Evolutionary conservation across 1,140 invertebrate genomes (phyloP).

Genomic region (Mesaphorura yosii): DNA sequence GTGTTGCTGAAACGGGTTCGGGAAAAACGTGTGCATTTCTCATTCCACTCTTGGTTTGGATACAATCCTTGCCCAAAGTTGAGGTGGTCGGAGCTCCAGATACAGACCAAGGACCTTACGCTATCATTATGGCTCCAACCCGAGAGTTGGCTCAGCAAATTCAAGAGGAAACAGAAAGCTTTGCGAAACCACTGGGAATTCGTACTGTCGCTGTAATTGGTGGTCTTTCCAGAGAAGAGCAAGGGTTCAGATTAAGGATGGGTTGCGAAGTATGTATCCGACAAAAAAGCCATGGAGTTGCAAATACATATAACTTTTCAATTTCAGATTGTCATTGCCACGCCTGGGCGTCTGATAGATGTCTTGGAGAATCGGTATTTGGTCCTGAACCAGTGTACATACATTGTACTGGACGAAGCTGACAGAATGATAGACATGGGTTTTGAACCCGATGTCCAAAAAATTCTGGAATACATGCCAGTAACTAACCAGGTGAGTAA

Average conservation of each 20-base stretch:
- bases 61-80: conserved; percentile 92
- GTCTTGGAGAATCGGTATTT: conserved; percentile 97
- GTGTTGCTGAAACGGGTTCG: conserved; percentile 96
- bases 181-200: conserved; percentile 87
- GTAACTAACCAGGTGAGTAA: conserved; percentile 96
- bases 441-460: conserved; percentile 67
- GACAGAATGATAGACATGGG: conserved; percentile 90
- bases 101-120: conserved; percentile 89
- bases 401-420: conserved; percentile 86
- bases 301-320: conserved; percentile 12
- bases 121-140: conserved; percentile 96
- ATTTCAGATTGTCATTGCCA: conserved; percentile 92
- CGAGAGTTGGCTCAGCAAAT: conserved; percentile 99
- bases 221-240: conserved; percentile 93
- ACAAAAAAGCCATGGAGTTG: background rate
- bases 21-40: conserved; percentile 98
- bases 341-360: conserved; percentile 97
- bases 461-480: conserved; percentile 96
- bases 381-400: conserved; percentile 89
- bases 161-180: conserved; percentile 97
- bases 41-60: conserved; percentile 95
- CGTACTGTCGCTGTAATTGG: conserved; percentile 96
- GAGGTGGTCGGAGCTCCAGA: conserved; percentile 81
- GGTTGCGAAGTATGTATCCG: conserved; percentile 70
- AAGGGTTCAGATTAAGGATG: conserved; percentile 89